Conservation (phyloP, 2,888 invertebrate species). For the Protodeltote pygarga region DNA sequence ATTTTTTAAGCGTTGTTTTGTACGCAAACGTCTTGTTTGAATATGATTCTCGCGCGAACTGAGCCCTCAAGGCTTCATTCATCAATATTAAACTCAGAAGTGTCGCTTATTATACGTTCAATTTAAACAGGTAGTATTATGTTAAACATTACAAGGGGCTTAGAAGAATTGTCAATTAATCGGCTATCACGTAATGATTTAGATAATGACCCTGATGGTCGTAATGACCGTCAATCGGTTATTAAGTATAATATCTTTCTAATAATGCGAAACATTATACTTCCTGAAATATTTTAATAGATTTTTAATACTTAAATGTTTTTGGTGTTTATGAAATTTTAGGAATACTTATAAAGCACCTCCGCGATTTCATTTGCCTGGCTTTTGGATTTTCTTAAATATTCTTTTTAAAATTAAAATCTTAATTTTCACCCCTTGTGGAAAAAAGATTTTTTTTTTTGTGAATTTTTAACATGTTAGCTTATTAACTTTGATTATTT, state of each 20-base stretch:
- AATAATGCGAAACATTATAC: conserved; percentile 1
- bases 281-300: too few relatives aligned
- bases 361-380: too few relatives aligned
- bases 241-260: conserved; percentile 10
- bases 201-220: conserved; percentile 29
- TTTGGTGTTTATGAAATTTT: too few relatives aligned
- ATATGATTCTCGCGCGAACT: conserved; percentile 49
- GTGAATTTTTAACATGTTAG: too few relatives aligned
- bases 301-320: too few relatives aligned
- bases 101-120: conserved; percentile 32
- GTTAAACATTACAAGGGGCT: not conserved
- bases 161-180: conserved; percentile 12
- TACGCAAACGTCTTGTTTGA: conserved; percentile 38
- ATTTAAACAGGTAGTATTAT: conserved; percentile 42
- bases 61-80: conserved; percentile 46
- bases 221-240: conserved; percentile 18
- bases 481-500: too few relatives aligned
- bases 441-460: too few relatives aligned
- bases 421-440: too few relatives aligned
- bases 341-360: too few relatives aligned
- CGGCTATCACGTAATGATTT: conserved; percentile 35
- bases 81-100: conserved; percentile 33
- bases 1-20: not conserved
- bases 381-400: too few relatives aligned
- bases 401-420: too few relatives aligned